Base-by-base conservation (phyloP, 2,113 vertebrate genomes). In the Phasianus colchicus region DNA sequence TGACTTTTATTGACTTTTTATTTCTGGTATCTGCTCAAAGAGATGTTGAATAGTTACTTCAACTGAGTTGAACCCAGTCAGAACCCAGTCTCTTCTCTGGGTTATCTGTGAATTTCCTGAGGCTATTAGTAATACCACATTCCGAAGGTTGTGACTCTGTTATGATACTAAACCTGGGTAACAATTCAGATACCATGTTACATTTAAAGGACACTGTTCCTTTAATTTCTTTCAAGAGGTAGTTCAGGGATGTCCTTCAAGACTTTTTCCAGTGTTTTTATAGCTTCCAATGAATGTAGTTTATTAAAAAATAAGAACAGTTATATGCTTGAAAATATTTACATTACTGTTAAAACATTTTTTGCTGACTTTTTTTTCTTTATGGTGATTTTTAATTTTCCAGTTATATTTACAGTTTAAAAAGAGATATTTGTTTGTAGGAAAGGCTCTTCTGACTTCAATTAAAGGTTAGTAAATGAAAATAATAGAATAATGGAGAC, bases 41-140 rank as follows among this genome's bases (percentile, higher is more conserved):
- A 79, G 1, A 2, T 63, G 7, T 61, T 92, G 29, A 6, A 15
- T 88, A 80, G 24, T 66, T 88, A 79, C n/a, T 38, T 61, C 50
- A 15, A 83, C 32, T 83, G 52, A 75, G 3, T 11, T 89, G 48
- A 70, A n/a, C n/a, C n/a, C n/a, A 94, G 90, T 79, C 92, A 93
- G 25, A 30, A 69, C 20, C 50, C 78, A 69, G 9, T 67, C 25
- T 83, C 4, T 3, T 32, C 4, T 75, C 30, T 30, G 8, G 2
- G 3, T 22, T 42, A 29, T 22, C 34, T 84, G n/a, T 64, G 88
- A 84, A 88, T 94, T 91, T 93, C 12, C 69, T 76, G 61, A 82
- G 40, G 34, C 76, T 65, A 34, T 57, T 43, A 34, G 29, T 73
- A 81, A 89, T 45, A n/a, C 13, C 22, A 29, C 9, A 4, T 93